Percentiles rank a stretch among this genome's conserved stretches.
These are phyloP conservation scores for Neolamprologus toae DNA, from an alignment of 2,113 vertebrate species.

Conservation along the genomic window DNA sequence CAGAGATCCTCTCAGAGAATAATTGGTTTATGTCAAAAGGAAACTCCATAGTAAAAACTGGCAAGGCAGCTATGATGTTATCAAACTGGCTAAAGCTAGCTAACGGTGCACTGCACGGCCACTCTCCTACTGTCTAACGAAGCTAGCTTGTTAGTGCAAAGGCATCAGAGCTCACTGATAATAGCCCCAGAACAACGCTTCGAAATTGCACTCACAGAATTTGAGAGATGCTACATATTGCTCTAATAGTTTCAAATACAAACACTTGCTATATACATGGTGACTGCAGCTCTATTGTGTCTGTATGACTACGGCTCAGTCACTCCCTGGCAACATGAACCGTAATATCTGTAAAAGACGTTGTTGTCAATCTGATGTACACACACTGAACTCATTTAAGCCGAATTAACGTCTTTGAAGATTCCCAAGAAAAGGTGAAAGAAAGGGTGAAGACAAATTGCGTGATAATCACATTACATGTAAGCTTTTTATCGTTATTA, in stretches of 20 bases:
- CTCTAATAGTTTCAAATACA: background rate
- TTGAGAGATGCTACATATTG: background rate
- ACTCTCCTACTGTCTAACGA: background rate
- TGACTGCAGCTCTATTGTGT: conserved; percentile 31
- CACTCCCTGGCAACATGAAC: conserved; percentile 2
- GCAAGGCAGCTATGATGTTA: background rate
- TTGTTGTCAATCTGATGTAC: accelerated
- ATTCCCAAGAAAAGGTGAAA: accelerated
- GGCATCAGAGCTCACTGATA: background rate
- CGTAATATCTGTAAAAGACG: background rate
- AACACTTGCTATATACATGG: background rate
- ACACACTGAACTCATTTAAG: too few species aligned
- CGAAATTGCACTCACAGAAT: background rate
- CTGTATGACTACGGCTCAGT: background rate
- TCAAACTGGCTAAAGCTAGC: background rate
- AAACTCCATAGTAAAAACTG: conserved; percentile 65
- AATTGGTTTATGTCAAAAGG: conserved; percentile 66
- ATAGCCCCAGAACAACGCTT: background rate
- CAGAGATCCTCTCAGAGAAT: conserved; percentile 64
- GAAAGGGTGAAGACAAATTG: background rate
- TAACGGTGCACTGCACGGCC: background rate
- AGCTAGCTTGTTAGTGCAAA: background rate
- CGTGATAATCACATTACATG: background rate
- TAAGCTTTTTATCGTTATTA: background rate
- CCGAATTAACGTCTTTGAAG: background rate